These are phyloP conservation scores for Sclerurus mexicanus DNA, from an alignment of 2,113 vertebrate species.

Conservation along the genomic window DNA sequence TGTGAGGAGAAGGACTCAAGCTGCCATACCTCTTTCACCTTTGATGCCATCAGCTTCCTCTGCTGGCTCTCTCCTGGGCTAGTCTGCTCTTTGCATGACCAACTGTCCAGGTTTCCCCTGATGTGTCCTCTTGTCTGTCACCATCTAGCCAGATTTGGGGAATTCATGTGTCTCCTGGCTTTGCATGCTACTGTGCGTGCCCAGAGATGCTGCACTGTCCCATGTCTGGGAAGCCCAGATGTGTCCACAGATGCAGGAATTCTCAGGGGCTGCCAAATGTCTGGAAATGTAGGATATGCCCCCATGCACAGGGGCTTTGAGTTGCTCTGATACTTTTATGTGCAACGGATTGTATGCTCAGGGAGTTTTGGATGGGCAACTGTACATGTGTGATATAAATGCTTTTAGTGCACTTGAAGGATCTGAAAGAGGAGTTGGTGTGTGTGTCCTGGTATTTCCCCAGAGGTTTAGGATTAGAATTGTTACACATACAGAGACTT, in stretches of 20 bases:
- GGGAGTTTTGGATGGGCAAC: not conserved
- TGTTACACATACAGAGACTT: not conserved
- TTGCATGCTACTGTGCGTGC: not conserved
- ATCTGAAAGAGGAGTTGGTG: not conserved
- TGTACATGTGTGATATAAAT: not conserved
- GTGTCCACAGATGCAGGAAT: constrained; percentile 41
- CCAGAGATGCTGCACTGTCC: not conserved
- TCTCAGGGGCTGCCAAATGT: not conserved
- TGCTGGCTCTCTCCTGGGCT: not conserved
- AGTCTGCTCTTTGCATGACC: not conserved
- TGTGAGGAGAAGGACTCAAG: not conserved
- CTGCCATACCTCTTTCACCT: not conserved
- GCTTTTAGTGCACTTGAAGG: not conserved
- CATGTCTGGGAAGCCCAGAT: not conserved
- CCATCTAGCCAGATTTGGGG: not conserved
- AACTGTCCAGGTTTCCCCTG: not conserved
- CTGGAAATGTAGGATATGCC: constrained; percentile 44
- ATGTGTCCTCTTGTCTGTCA: not conserved
- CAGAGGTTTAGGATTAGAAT: not conserved
- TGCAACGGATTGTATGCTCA: not conserved
- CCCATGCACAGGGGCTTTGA: not conserved
- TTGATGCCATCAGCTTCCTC: not conserved
- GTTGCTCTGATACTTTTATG: not conserved
- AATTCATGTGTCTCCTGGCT: not conserved
- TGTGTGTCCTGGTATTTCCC: not conserved